Percentiles rank a stretch among this genome's conserved stretches.
Conservation (phyloP, 2,113 vertebrate genomes). For the Heteronetta atricapilla region DNA sequence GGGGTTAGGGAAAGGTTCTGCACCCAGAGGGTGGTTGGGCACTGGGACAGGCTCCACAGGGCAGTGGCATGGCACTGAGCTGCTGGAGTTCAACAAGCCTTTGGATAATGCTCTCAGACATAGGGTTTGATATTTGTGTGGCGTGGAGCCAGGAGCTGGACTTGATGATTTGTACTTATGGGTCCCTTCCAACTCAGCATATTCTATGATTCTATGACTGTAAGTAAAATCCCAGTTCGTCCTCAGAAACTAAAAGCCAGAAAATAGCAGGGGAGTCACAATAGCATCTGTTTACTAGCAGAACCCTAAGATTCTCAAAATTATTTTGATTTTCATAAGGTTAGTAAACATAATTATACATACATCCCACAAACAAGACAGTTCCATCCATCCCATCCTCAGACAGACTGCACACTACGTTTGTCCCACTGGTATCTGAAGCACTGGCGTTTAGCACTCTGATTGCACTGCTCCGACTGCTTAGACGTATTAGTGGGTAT, state of each 20-base stretch:
- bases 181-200: too few relatives aligned
- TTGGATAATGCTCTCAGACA: too few relatives aligned
- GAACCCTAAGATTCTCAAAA: background rate
- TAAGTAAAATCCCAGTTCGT: background rate
- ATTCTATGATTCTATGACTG: too few relatives aligned
- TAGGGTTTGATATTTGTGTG: too few relatives aligned
- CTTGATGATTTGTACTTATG: too few relatives aligned
- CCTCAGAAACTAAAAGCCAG: background rate
- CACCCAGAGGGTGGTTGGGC: too few relatives aligned
- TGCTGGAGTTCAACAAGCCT: too few relatives aligned
- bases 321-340: background rate
- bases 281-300: background rate
- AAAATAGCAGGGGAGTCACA: background rate
- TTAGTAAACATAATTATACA: conserved; percentile 43
- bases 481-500: conserved; percentile 54
- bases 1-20: too few relatives aligned
- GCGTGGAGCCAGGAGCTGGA: too few relatives aligned
- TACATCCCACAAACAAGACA: conserved; percentile 83
- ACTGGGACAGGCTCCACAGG: too few relatives aligned
- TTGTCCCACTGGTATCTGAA: conserved; percentile 71
- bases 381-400: conserved; percentile 50
- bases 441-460: conserved; percentile 66
- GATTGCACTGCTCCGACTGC: conserved; percentile 73
- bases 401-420: conserved; percentile 59
- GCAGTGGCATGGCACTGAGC: too few relatives aligned